Percentiles rank a stretch among this genome's conserved stretches.
These are phyloP conservation scores for Tokudaia muenninki DNA, from an alignment of 2,797 vertebrate species.

Conservation along the genomic window DNA sequence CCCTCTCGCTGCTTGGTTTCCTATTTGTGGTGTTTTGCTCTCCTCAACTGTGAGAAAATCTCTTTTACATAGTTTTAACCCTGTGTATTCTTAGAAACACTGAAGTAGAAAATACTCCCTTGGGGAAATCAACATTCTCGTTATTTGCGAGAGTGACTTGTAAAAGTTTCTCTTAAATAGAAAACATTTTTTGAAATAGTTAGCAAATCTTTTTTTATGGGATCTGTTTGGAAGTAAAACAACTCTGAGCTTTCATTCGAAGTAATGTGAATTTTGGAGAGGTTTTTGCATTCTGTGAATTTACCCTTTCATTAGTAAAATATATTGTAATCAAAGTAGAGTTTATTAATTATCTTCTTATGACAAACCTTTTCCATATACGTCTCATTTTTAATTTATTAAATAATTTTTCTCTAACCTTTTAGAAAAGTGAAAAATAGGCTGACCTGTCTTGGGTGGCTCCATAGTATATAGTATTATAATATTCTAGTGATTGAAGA, in stretches of 20 bases:
- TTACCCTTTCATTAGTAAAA: slow-evolving; percentile 65
- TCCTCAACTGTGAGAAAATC: slow-evolving; percentile 90
- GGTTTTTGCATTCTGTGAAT: neutral
- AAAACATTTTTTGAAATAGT: slow-evolving; percentile 77
- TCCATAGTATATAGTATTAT: neutral
- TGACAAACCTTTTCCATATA: slow-evolving; percentile 14
- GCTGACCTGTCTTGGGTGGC: neutral
- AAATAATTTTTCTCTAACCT: slow-evolving; percentile 3
- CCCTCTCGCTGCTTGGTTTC: slow-evolving; percentile 89
- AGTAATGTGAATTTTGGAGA: slow-evolving; percentile 50
- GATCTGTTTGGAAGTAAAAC: slow-evolving; percentile 67
- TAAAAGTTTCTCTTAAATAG: slow-evolving; percentile 77
- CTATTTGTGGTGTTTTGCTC: slow-evolving; percentile 88
- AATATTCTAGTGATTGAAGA: neutral
- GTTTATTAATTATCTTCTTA: slow-evolving; percentile 5
- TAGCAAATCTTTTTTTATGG: slow-evolving; percentile 74
- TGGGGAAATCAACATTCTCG: slow-evolving; percentile 76
- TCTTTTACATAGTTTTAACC: slow-evolving; percentile 87
- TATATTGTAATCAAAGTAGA: slow-evolving; percentile 50
- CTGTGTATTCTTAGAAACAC: slow-evolving; percentile 81
- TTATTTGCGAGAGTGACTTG: slow-evolving; percentile 76
- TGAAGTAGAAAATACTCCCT: slow-evolving; percentile 75
- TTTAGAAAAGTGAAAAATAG: slow-evolving; percentile 58
- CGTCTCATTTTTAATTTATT: slow-evolving; percentile 8
- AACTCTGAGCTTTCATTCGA: slow-evolving; percentile 63